A percentile compares a stretch with the other conserved stretches of the same genome.
Evolutionary conservation across 2,113 vertebrate species (phyloP).

Genomic region (Promerops cafer): DNA sequence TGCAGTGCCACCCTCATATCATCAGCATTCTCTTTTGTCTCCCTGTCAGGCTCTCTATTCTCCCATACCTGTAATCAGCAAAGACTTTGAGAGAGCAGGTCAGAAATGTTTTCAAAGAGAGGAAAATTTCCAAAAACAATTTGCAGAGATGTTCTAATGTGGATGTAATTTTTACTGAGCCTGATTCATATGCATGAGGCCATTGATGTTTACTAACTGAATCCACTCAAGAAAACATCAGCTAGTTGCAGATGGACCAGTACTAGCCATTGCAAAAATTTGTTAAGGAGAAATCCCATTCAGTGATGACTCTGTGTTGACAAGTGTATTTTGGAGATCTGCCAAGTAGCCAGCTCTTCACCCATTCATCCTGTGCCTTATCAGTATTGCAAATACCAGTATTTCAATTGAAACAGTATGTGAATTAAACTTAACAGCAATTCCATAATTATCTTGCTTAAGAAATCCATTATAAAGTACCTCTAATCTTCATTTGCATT

Average conservation of each 20-base stretch:
- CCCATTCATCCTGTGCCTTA: conserved; percentile 21
- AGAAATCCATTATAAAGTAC: conserved; percentile 45
- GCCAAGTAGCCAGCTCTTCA: conserved; percentile 33
- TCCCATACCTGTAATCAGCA: not conserved
- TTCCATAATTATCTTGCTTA: conserved; percentile 17
- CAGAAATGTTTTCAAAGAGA: not conserved
- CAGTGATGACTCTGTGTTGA: not conserved
- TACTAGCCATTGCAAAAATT: not conserved
- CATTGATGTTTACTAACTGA: not conserved
- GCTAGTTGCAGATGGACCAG: not conserved
- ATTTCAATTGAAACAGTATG: not conserved
- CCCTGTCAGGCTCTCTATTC: not conserved
- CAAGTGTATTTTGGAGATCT: conserved; percentile 23
- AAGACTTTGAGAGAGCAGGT: not conserved
- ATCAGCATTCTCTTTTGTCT: not conserved
- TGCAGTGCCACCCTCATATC: not conserved
- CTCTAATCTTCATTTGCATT: conserved; percentile 43
- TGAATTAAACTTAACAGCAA: conserved; percentile 39
- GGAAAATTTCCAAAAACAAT: not conserved
- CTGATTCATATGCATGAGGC: not conserved
- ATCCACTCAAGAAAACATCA: not conserved
- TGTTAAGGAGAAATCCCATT: not conserved
- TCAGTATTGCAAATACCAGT: conserved; percentile 11
- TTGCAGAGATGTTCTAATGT: not conserved
- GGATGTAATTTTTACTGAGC: not conserved